Percentiles rank a stretch among this genome's conserved stretches.
phyloP scores from a whole-genome alignment of 2,888 invertebrate genomes.

The Thereva unica region DNA sequence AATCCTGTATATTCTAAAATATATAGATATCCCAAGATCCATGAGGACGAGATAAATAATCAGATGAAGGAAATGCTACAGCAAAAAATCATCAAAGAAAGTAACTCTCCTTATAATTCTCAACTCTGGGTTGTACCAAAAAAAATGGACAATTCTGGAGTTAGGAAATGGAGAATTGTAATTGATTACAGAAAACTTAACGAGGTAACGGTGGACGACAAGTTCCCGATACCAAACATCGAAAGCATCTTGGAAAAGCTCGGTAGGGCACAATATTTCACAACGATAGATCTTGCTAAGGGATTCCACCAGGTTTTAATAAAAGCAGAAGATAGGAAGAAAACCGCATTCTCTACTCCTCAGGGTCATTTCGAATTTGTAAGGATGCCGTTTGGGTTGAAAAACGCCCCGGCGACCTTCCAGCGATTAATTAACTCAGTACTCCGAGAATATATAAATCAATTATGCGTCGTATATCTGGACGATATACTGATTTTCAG shows the following conservation, averaged over 20 bases:
- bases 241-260: constrained; percentile 16
- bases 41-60: constrained; percentile 15
- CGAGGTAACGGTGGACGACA: constrained; percentile 19
- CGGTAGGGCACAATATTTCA: constrained; percentile 31
- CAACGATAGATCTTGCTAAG: constrained; percentile 45
- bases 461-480: constrained; percentile 37
- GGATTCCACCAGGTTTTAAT: constrained; percentile 42
- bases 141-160: constrained; percentile 31
- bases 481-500: constrained; percentile 24
- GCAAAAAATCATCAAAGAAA: constrained; percentile 24
- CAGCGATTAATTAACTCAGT: constrained; percentile 19
- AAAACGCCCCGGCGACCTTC: constrained; percentile 19
- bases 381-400: constrained; percentile 25
- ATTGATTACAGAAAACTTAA: constrained; percentile 37
- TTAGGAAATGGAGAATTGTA: constrained; percentile 35
- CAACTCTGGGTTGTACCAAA: constrained; percentile 20
- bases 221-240: constrained; percentile 22
- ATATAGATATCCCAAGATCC: constrained; percentile 34
- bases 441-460: constrained; percentile 16
- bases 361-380: constrained; percentile 18
- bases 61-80: constrained; percentile 23
- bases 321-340: constrained; percentile 16
- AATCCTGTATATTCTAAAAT: constrained; percentile 37
- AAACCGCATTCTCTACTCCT: constrained; percentile 36
- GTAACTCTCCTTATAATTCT: constrained; percentile 36